Conservation (phyloP, 2,888 invertebrate species). For the Hydrotaea cyrtoneurina region DNA sequence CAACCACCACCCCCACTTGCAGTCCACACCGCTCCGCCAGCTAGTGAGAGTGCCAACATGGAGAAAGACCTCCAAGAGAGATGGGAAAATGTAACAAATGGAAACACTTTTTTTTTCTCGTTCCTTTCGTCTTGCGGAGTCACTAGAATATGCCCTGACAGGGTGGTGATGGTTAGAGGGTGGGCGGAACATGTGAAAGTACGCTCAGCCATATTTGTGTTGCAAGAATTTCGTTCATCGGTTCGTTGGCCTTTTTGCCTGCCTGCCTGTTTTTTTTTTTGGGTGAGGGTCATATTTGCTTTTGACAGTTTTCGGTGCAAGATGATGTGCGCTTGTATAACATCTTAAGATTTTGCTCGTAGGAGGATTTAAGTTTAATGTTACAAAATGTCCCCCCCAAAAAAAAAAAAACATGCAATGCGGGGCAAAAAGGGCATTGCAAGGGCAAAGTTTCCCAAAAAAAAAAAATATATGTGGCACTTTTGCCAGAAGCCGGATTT, state of each 20-base stretch:
- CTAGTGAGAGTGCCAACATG: conserved; percentile 21
- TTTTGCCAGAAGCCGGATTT: too few relatives aligned
- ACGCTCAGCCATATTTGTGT: conserved; percentile 34
- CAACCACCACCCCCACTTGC: conserved; percentile 13
- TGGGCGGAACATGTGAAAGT: background rate
- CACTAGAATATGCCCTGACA: background rate
- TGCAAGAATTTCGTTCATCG: background rate
- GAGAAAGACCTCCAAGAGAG: background rate
- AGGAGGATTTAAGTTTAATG: background rate
- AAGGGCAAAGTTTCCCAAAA: too few relatives aligned
- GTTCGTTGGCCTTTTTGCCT: background rate
- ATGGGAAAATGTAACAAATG: conserved; percentile 35
- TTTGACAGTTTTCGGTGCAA: conserved; percentile 24
- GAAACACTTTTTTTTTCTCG: conserved; percentile 9
- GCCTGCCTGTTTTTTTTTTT: conserved; percentile 34
- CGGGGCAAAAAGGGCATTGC: too few relatives aligned
- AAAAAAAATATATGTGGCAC: too few relatives aligned
- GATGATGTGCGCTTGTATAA: conserved; percentile 14
- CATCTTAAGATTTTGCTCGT: background rate
- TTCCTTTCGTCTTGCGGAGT: conserved; percentile 23
- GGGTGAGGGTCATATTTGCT: conserved; percentile 62
- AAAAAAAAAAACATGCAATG: too few relatives aligned
- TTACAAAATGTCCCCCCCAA: too few relatives aligned
- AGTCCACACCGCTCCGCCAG: background rate
- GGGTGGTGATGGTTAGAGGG: background rate